Evolutionary conservation across 2,797 vertebrate genomes (phyloP).

Genomic region (Trichosurus vulpecula): DNA sequence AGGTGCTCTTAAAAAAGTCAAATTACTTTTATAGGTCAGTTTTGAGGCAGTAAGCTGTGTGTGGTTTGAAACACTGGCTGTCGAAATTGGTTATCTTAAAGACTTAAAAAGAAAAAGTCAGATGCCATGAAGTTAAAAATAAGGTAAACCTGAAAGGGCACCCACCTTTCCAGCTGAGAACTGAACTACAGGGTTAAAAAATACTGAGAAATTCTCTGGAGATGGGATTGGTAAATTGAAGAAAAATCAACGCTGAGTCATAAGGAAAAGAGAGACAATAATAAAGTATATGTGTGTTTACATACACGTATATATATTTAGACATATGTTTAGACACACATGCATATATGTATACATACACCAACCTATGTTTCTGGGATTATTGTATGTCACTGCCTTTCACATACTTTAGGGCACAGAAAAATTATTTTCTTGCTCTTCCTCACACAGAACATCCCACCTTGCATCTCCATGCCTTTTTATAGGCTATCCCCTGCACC

Average conservation of each 20-base stretch:
- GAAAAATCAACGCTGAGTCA: not conserved
- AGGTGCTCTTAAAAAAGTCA: not conserved
- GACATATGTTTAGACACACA: too few relatives aligned
- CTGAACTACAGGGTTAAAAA: not conserved
- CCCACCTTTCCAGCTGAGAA: not conserved
- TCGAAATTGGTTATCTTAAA: constrained; percentile 2
- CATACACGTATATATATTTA: not conserved
- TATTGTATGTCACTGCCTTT: not conserved
- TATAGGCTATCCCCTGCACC: not conserved
- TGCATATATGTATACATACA: not conserved
- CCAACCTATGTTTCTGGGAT: not conserved
- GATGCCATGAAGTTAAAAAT: not conserved
- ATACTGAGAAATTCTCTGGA: not conserved
- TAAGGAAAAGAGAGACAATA: not conserved
- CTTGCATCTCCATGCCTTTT: not conserved
- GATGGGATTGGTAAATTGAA: not conserved
- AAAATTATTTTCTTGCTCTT: not conserved
- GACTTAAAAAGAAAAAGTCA: not conserved
- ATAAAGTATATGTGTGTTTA: not conserved
- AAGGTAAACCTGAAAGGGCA: not conserved
- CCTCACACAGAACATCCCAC: not conserved
- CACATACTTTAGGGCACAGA: not conserved
- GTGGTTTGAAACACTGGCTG: not conserved
- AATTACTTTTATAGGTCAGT: not conserved
- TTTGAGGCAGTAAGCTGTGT: not conserved